These are phyloP conservation scores for human (Homo sapiens) DNA, from an alignment of 2,113 vertebrate genomes.

Conservation along the genomic window DNA sequence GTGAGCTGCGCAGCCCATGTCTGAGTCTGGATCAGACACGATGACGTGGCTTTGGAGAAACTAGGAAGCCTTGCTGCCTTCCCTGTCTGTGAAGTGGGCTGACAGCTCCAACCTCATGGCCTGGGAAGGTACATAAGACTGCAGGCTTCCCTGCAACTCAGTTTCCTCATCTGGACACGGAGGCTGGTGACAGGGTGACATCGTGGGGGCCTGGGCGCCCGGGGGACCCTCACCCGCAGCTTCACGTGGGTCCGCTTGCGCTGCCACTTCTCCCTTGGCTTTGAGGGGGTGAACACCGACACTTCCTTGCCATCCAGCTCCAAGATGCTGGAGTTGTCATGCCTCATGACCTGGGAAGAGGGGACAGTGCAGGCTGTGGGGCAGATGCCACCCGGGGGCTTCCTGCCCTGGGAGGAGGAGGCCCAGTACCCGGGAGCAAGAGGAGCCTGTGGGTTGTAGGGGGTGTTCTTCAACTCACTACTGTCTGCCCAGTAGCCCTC, in stretches of 20 bases:
- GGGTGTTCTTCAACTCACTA: neutral
- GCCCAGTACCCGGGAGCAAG: neutral
- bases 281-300: conserved; percentile 95
- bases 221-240: conserved; percentile 86
- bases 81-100: neutral
- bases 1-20: too few relatives aligned
- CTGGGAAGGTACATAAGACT: rapidly evolving
- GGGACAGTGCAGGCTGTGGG: neutral
- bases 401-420: neutral
- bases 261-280: conserved; percentile 96
- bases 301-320: conserved; percentile 97
- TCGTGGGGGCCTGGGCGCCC: rapidly evolving
- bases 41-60: neutral
- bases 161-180: neutral
- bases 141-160: neutral
- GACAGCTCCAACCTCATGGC: rapidly evolving
- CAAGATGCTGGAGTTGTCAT: conserved; percentile 93
- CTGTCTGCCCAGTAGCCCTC: rapidly evolving
- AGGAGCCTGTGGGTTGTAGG: neutral
- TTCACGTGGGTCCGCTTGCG: conserved; percentile 96
- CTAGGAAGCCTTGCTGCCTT: rapidly evolving
- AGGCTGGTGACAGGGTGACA: rapidly evolving
- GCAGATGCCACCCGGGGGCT: neutral
- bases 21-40: neutral
- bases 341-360: conserved; percentile 92